These are phyloP conservation scores for Rutpela maculata DNA, from an alignment of 2,888 invertebrate genomes.

Conservation along the genomic window DNA sequence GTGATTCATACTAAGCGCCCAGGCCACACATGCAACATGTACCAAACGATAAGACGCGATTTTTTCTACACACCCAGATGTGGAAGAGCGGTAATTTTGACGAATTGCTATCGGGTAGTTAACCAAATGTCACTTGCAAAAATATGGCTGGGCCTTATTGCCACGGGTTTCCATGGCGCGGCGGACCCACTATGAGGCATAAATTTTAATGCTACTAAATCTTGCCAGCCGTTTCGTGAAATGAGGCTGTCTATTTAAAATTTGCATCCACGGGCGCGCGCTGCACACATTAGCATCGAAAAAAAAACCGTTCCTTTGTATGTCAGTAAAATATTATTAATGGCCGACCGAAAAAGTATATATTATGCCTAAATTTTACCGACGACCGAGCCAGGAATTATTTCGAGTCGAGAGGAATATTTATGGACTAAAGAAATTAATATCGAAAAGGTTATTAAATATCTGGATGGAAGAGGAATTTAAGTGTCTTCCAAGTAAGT, in stretches of 20 bases:
- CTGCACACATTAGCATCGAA: conserved; percentile 12
- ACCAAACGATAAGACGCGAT: not conserved
- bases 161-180: not conserved
- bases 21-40: not conserved
- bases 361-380: conserved; percentile 15
- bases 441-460: not conserved
- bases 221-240: conserved; percentile 51
- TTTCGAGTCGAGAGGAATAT: conserved; percentile 22
- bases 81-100: conserved; percentile 8
- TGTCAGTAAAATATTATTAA: conserved; percentile 45
- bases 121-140: not conserved
- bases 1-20: not conserved
- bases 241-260: conserved; percentile 55
- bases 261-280: conserved; percentile 52
- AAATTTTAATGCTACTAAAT: conserved; percentile 58
- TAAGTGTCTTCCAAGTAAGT: not conserved
- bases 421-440: conserved; percentile 24
- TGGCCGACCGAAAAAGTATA: conserved; percentile 19
- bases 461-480: not conserved
- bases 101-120: conserved; percentile 10
- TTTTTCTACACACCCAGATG: not conserved
- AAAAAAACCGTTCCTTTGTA: conserved; percentile 6
- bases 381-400: conserved; percentile 14
- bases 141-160: not conserved
- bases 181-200: conserved; percentile 49